Evolutionary conservation across 1,140 invertebrate genomes (phyloP).

Genomic region (Drepana arcuata): DNA sequence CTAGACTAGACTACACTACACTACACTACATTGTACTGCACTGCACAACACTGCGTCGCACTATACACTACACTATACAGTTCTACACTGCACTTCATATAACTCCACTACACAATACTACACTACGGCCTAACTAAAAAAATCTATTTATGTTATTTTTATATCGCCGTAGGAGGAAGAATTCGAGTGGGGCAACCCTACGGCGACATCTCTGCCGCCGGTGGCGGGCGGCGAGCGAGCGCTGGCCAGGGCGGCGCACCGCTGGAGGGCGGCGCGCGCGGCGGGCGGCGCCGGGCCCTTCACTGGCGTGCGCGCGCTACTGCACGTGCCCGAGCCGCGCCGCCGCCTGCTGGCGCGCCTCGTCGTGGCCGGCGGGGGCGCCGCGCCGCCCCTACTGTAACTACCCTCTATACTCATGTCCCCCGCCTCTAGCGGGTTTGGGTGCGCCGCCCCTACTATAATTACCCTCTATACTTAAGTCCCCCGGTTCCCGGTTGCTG

Average conservation of each 20-base stretch:
- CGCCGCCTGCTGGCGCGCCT: slow-evolving; percentile 78
- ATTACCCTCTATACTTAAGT: too few species aligned
- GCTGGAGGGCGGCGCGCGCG: slow-evolving; percentile 73
- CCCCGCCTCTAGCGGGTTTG: too few species aligned
- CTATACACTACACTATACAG: not conserved
- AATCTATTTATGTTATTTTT: too few species aligned
- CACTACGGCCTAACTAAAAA: too few species aligned
- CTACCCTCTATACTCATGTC: too few species aligned
- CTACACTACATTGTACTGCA: not conserved
- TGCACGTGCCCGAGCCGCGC: slow-evolving; percentile 78
- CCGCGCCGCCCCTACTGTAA: slow-evolving; percentile 71
- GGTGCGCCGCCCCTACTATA: too few species aligned
- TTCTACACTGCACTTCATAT: not conserved
- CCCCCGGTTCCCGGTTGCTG: too few species aligned
- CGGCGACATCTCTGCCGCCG: slow-evolving; percentile 64
- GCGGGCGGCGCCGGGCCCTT: slow-evolving; percentile 74
- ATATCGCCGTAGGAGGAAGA: slow-evolving; percentile 78
- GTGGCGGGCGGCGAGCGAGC: slow-evolving; percentile 59
- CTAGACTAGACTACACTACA: not conserved
- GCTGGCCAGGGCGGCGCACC: slow-evolving; percentile 73
- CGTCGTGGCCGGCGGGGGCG: slow-evolving; percentile 81
- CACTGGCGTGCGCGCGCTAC: slow-evolving; percentile 76
- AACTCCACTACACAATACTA: not conserved
- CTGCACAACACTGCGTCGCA: not conserved
- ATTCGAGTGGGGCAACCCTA: slow-evolving; percentile 84